Percentiles rank a stretch among this genome's conserved stretches.
Evolutionary conservation across 2,888 invertebrate genomes (phyloP).

Genomic region (Perdita meconis): DNA sequence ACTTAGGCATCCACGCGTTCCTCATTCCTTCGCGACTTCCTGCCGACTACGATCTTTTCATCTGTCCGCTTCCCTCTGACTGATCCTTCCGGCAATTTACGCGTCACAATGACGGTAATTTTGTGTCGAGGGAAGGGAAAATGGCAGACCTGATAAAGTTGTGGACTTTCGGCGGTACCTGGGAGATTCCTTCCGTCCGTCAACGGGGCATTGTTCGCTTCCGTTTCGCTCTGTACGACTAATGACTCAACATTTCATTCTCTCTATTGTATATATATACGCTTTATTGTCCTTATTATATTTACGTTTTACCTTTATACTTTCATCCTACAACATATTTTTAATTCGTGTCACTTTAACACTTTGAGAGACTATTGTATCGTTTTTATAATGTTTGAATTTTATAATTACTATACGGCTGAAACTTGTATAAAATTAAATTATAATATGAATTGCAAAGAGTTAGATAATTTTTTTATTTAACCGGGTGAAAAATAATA

Average conservation of each 20-base stretch:
- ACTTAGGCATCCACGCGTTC: slow-evolving; percentile 76
- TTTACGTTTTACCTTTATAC: too few species aligned
- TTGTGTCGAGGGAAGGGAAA: slow-evolving; percentile 4
- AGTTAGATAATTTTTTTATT: too few species aligned
- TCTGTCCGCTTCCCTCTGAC: slow-evolving; percentile 33
- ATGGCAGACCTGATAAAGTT: slow-evolving; percentile 17
- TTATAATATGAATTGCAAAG: too few species aligned
- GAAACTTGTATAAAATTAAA: too few species aligned
- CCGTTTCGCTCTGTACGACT: background rate
- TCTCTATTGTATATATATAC: background rate
- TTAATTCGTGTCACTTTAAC: too few species aligned
- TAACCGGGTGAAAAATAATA: too few species aligned
- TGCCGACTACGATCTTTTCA: slow-evolving; percentile 39
- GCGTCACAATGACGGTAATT: slow-evolving; percentile 24
- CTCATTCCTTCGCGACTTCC: slow-evolving; percentile 70
- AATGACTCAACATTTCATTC: background rate
- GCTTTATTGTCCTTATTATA: background rate
- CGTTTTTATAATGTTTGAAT: too few species aligned
- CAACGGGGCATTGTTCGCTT: background rate
- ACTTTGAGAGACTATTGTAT: too few species aligned
- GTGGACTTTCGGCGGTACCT: background rate
- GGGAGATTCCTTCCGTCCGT: slow-evolving; percentile 5
- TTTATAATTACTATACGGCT: too few species aligned
- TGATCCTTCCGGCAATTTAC: slow-evolving; percentile 43
- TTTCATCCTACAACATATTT: too few species aligned